Conservation (phyloP, 2,888 invertebrate species). For the Spilosoma lubricipeda region DNA sequence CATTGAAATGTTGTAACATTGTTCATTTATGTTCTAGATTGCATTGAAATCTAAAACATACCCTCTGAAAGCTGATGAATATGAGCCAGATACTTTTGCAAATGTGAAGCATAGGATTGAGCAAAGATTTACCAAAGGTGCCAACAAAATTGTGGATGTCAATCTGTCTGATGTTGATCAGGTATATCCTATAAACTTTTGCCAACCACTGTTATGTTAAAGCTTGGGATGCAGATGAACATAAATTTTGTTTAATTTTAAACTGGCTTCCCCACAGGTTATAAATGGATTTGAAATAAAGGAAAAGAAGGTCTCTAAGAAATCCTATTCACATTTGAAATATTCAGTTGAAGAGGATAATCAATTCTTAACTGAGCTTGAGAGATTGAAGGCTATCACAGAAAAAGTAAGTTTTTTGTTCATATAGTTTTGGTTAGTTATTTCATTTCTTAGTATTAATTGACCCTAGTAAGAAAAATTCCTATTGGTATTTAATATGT, state of each 20-base stretch:
- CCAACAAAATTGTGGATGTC: slow-evolving; percentile 88
- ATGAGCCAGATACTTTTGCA: slow-evolving; percentile 87
- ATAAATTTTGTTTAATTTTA: slow-evolving; percentile 36
- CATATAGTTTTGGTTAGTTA: not conserved
- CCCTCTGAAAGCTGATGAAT: slow-evolving; percentile 87
- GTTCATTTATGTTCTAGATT: slow-evolving; percentile 56
- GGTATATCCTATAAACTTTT: slow-evolving; percentile 72
- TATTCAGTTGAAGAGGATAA: slow-evolving; percentile 85
- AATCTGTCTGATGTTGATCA: slow-evolving; percentile 88
- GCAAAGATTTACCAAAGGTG: slow-evolving; percentile 87
- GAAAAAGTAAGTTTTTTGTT: slow-evolving; percentile 70
- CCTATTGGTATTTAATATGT: not conserved
- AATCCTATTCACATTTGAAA: slow-evolving; percentile 69
- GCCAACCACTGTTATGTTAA: not conserved
- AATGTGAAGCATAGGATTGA: slow-evolving; percentile 86
- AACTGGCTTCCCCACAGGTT: slow-evolving; percentile 70
- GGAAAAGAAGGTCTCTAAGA: slow-evolving; percentile 65
- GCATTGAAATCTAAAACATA: slow-evolving; percentile 83
- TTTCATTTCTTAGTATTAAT: not conserved
- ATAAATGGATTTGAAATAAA: slow-evolving; percentile 67
- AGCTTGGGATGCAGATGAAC: not conserved
- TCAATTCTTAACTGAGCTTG: slow-evolving; percentile 88
- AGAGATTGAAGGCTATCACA: slow-evolving; percentile 85
- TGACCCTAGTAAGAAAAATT: not conserved
- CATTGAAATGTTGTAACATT: slow-evolving; percentile 4